These are phyloP conservation scores for Helleia helle DNA, from an alignment of 2,888 invertebrate genomes.

Conservation along the genomic window DNA sequence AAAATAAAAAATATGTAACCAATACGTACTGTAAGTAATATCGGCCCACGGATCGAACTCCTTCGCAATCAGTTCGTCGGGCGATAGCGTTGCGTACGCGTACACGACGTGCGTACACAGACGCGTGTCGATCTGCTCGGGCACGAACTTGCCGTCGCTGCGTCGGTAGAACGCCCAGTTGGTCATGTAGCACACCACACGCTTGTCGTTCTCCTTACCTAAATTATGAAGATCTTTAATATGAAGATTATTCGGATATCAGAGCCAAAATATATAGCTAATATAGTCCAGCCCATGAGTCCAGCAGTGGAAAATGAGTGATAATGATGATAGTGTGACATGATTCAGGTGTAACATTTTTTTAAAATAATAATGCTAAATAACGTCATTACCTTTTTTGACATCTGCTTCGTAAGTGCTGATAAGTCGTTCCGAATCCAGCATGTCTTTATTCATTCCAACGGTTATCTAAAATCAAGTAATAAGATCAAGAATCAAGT, in stretches of 20 bases:
- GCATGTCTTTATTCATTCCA: not conserved
- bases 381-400: constrained; percentile 17
- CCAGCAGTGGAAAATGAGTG: too few species aligned
- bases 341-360: too few species aligned
- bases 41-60: constrained; percentile 93
- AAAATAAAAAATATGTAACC: not conserved
- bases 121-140: constrained; percentile 85
- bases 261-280: too few species aligned
- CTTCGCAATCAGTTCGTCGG: constrained; percentile 82
- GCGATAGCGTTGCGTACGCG: constrained; percentile 90
- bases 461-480: not conserved
- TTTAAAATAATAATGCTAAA: not conserved
- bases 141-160: constrained; percentile 87
- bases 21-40: constrained; percentile 82
- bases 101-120: constrained; percentile 93
- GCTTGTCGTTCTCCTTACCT: constrained; percentile 54
- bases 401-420: constrained; percentile 17
- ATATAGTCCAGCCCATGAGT: too few species aligned
- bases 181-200: constrained; percentile 88
- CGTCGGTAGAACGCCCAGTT: constrained; percentile 92
- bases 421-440: constrained; percentile 2
- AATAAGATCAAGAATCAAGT: too few species aligned
- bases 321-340: too few species aligned
- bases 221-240: too few species aligned
- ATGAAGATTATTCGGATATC: too few species aligned